Evolutionary conservation across 1,140 invertebrate species (phyloP).

Genomic region (Drosophila varians): DNA sequence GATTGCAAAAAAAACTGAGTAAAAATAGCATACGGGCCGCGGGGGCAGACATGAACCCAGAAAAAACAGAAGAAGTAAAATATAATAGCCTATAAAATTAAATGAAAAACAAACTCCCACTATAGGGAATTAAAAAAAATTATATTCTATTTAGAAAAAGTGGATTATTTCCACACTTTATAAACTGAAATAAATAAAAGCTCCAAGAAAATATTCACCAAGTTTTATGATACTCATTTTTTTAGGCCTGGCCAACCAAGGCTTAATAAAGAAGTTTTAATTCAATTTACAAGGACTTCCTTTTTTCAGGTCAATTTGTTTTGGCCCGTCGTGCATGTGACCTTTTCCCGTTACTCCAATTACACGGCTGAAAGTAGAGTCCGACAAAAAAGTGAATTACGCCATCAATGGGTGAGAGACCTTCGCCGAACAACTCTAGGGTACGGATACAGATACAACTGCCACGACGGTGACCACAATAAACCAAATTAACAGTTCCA

Average conservation of each 20-base stretch:
- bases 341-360: conserved; percentile 45
- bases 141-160: too few relatives aligned
- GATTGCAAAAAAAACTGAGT: conserved; percentile 51
- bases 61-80: conserved; percentile 11
- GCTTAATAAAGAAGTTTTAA: background rate
- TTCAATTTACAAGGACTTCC: background rate
- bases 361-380: conserved; percentile 28
- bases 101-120: conserved; percentile 7
- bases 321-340: conserved; percentile 7
- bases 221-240: too few relatives aligned
- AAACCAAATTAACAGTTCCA: conserved; percentile 61
- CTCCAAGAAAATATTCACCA: too few relatives aligned
- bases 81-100: conserved; percentile 15
- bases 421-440: conserved; percentile 53
- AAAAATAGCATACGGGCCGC: conserved; percentile 20
- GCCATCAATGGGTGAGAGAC: conserved; percentile 62
- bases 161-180: too few relatives aligned
- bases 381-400: conserved; percentile 54
- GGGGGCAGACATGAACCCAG: conserved; percentile 5
- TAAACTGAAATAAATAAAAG: too few relatives aligned
- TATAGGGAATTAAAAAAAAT: conserved; percentile 9
- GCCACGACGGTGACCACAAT: conserved; percentile 48
- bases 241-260: too few relatives aligned
- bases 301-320: background rate
- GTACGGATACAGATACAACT: background rate